Evolutionary conservation across 2,888 invertebrate genomes (phyloP).

Genomic region (Bursaphelenchus okinawaensis): DNA sequence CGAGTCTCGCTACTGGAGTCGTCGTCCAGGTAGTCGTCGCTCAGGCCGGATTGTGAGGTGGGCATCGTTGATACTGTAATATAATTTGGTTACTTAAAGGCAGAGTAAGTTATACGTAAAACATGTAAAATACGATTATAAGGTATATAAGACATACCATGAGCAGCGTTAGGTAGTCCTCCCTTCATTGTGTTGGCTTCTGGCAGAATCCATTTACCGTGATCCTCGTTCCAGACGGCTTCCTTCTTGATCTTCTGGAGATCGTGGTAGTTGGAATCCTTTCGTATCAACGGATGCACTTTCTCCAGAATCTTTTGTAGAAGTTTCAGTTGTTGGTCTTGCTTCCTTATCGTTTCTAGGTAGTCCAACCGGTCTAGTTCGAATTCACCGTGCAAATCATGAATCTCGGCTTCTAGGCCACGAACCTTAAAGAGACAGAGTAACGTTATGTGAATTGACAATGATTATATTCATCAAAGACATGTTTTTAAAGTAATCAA

Average conservation of each 20-base stretch:
- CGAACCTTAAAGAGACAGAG: conserved; percentile 62
- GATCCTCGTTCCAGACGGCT: conserved; percentile 72
- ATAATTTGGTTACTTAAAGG: no score
- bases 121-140: no score
- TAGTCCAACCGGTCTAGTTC: conserved; percentile 77
- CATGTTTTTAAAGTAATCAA: no score
- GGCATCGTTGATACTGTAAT: conserved; percentile 1
- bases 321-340: conserved; percentile 69
- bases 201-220: conserved; percentile 70
- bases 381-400: conserved; percentile 75
- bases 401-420: conserved; percentile 69
- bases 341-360: conserved; percentile 72
- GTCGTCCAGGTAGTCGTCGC: background rate
- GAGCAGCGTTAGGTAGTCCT: conserved; percentile 64
- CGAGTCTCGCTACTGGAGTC: background rate
- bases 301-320: conserved; percentile 60
- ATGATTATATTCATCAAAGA: background rate
- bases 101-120: no score
- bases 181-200: conserved; percentile 63
- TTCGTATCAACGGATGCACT: conserved; percentile 68
- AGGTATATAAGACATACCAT: conserved; percentile 11
- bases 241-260: conserved; percentile 67
- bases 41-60: background rate
- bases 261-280: conserved; percentile 71
- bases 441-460: background rate